Percentiles rank a stretch among this genome's conserved stretches.
phyloP scores from a whole-genome alignment of 2,797 vertebrate species.

The Tolypeutes matacus region DNA sequence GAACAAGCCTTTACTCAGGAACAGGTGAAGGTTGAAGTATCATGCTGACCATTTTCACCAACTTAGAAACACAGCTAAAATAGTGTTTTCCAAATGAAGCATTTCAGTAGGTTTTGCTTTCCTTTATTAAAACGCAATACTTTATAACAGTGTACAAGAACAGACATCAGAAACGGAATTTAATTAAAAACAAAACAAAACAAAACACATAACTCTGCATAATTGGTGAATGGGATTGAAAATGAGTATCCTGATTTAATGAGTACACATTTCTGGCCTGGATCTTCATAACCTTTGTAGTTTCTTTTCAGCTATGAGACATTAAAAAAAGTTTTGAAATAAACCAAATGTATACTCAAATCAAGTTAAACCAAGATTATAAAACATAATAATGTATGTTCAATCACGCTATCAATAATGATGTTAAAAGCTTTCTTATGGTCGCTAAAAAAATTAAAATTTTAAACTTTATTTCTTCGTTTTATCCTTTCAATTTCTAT shows the following conservation, averaged over 20 bases:
- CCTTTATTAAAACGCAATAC: not conserved
- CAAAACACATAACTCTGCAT: not conserved
- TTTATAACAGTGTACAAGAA: not conserved
- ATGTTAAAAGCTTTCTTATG: not conserved
- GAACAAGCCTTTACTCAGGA: not conserved
- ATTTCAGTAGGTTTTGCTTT: not conserved
- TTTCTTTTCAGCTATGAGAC: not conserved
- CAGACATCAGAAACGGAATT: not conserved
- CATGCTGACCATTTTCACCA: not conserved
- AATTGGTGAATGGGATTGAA: not conserved
- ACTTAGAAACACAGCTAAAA: not conserved
- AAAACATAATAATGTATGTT: not conserved
- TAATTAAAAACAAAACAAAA: not conserved
- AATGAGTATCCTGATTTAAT: not conserved
- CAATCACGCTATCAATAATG: not conserved
- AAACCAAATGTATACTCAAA: not conserved
- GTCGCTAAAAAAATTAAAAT: not conserved
- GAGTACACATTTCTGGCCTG: not conserved
- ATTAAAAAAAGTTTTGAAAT: conserved; percentile 45
- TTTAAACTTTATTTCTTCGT: not conserved
- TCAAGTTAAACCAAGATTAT: conserved; percentile 6
- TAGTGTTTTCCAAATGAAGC: conserved; percentile 16
- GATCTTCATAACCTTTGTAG: not conserved
- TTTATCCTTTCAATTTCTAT: conserved; percentile 15
- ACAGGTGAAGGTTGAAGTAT: not conserved